These are phyloP conservation scores for Zaprionus gabonicus DNA, from an alignment of 1,140 invertebrate species.

Conservation along the genomic window DNA sequence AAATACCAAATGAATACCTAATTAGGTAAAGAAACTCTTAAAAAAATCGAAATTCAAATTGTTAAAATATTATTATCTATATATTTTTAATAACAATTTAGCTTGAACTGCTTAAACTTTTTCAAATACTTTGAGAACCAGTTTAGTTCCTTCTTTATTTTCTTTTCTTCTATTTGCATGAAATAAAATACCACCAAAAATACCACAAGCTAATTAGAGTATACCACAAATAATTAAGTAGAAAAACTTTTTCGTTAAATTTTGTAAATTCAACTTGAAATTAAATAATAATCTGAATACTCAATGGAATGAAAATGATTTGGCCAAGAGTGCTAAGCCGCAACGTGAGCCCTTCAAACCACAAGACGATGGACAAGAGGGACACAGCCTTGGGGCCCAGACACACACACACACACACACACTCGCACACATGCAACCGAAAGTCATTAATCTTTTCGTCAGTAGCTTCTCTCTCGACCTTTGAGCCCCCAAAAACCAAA, in stretches of 20 bases:
- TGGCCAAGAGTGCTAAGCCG: constrained; percentile 18
- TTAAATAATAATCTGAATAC: constrained; percentile 26
- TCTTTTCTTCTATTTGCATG: not conserved
- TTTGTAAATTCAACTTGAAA: constrained; percentile 6
- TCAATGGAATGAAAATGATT: constrained; percentile 17
- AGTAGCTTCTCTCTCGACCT: constrained; percentile 19
- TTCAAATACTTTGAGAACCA: too few species aligned
- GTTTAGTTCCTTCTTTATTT: not conserved
- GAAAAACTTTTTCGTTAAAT: not conserved
- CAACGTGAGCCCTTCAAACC: constrained; percentile 15
- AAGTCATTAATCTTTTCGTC: constrained; percentile 50
- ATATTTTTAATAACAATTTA: too few species aligned
- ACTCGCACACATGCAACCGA: constrained; percentile 8
- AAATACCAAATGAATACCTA: not conserved
- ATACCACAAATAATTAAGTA: constrained; percentile 9
- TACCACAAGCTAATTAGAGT: not conserved
- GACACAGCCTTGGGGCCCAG: constrained; percentile 8
- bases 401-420: constrained; percentile 4
- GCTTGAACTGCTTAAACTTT: too few species aligned
- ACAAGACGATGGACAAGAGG: constrained; percentile 1
- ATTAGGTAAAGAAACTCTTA: not conserved
- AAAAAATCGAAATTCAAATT: too few species aligned
- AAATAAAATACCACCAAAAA: not conserved
- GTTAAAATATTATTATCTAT: too few species aligned
- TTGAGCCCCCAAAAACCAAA: constrained; percentile 3